A percentile compares a stretch with the other conserved stretches of the same genome.
phyloP scores from a whole-genome alignment of 2,888 invertebrate species.

The Clostera curtula region DNA sequence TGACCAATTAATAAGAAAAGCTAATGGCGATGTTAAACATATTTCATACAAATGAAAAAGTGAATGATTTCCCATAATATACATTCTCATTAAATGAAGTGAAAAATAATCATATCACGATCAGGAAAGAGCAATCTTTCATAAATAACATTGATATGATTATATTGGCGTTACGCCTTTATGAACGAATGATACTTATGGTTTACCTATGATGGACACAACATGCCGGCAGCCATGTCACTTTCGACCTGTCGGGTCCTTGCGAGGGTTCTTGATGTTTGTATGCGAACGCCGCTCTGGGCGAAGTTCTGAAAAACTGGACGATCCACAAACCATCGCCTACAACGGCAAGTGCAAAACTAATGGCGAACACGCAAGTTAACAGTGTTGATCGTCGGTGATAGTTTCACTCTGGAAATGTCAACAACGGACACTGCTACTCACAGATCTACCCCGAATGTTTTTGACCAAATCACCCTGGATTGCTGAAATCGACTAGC shows the following conservation, averaged over 20 bases:
- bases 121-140: constrained; percentile 26
- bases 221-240: constrained; percentile 69
- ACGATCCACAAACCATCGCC: constrained; percentile 75
- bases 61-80: constrained; percentile 9
- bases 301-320: constrained; percentile 75
- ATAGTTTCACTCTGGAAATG: constrained; percentile 62
- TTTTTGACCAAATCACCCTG: constrained; percentile 39
- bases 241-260: constrained; percentile 64
- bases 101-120: constrained; percentile 54
- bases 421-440: constrained; percentile 71
- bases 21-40: background rate
- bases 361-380: constrained; percentile 51
- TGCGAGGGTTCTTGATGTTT: constrained; percentile 56
- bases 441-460: constrained; percentile 45
- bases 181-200: constrained; percentile 75
- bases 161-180: constrained; percentile 57
- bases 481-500: constrained; percentile 49
- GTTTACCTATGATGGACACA: constrained; percentile 70
- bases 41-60: too few species aligned
- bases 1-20: constrained; percentile 14
- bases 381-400: constrained; percentile 67
- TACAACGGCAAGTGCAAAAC: constrained; percentile 67
- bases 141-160: constrained; percentile 44
- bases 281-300: constrained; percentile 66
- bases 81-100: constrained; percentile 34